A percentile compares a stretch with the other conserved stretches of the same genome.
Conservation (phyloP, 2,888 invertebrate species). For the Eutolmus rufibarbis region DNA sequence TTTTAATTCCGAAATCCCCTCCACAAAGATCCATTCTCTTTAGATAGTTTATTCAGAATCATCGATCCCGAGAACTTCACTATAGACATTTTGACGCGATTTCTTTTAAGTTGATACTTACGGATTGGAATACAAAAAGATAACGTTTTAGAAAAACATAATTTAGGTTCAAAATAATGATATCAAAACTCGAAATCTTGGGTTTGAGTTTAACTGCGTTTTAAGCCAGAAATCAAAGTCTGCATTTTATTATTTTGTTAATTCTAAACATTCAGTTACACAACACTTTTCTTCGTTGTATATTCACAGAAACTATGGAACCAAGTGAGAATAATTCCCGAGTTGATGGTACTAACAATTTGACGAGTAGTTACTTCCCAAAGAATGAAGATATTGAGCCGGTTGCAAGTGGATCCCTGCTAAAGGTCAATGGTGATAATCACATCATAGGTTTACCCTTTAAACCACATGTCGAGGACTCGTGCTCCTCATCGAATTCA, state of each 20-base stretch:
- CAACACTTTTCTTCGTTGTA: background rate
- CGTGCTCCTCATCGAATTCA: constrained; percentile 51
- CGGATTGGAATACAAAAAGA: too few relatives aligned
- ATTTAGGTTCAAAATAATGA: too few relatives aligned
- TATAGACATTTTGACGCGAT: too few relatives aligned
- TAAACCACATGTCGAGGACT: constrained; percentile 44
- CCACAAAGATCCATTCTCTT: too few relatives aligned
- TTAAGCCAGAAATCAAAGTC: too few relatives aligned
- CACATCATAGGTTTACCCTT: constrained; percentile 23
- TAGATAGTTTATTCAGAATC: too few relatives aligned
- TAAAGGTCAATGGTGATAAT: constrained; percentile 37
- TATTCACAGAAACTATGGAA: constrained; percentile 16
- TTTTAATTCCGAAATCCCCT: too few relatives aligned
- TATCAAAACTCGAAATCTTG: too few relatives aligned
- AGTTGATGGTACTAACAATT: background rate
- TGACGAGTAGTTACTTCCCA: background rate
- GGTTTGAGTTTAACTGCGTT: too few relatives aligned
- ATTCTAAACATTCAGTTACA: background rate
- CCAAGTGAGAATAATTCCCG: background rate
- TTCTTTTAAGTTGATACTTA: too few relatives aligned
- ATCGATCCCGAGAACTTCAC: too few relatives aligned
- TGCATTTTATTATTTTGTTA: background rate
- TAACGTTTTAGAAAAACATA: too few relatives aligned
- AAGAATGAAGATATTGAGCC: background rate
- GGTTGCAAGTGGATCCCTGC: background rate